Evolutionary conservation across 2,888 invertebrate genomes (phyloP), one percentile per base, ranked within the genome.

Genomic region (Himalopsyche tibetana): DNA sequence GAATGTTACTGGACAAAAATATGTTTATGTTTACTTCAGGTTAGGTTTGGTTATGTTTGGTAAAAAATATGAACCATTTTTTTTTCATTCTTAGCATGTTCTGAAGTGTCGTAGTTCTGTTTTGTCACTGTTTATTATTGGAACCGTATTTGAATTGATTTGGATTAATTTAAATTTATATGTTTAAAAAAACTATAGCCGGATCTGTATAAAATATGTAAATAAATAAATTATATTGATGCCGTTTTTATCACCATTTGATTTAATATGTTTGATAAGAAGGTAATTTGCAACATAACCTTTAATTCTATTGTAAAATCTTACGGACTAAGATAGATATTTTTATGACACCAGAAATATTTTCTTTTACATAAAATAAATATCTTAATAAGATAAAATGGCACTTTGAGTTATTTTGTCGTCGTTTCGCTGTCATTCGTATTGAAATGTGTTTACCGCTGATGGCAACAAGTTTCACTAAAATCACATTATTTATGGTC

Each of bases 341-440:
- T 63, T 63, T 63, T 19, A 63, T 11, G 63, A 63, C 63, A 63
- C 28, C 63, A 63, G 19, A 63, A 19, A 19, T 19, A 63, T n/a
- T 63, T n/a, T 63, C 28, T 19, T 63, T 63, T 63, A 28, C 28
- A n/a, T n/a, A 63, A 63, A 63, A 28, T 19, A 63, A 63, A 56
- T 56, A 63, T 63, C 63, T 63, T 63, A 63, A 63, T 63, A 63
- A 63, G 63, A 63, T 63, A 63, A 63, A 63, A 63, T 63, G 19
- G 9, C 63, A 63, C 63, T 19, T 56, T 63, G 63, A 19, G 63
- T 19, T 19, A 63, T 63, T 63, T 63, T 19, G 28, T 63, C 19
- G 63, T 19, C 63, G 5, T 63, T 63, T 19, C 11, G 19, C 63
- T 63, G 63, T 19, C 63, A 63, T 63, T 63, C 15, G 6, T 63